Evolutionary conservation across 2,113 vertebrate genomes (phyloP), one percentile per base, ranked within the genome.

Genomic region (Heptranchias perlo): DNA sequence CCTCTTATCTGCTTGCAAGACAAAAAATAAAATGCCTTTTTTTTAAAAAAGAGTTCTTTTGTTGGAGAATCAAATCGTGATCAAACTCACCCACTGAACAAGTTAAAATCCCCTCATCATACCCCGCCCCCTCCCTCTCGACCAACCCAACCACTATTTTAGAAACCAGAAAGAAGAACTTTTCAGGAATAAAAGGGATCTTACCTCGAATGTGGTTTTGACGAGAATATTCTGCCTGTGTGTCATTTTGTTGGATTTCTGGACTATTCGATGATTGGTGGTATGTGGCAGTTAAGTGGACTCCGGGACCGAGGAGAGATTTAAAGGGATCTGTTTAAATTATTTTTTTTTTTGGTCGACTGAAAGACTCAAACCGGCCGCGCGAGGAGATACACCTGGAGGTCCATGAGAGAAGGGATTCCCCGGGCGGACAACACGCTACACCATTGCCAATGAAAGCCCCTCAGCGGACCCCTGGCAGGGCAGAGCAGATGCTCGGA

Each of bases 401-500:
- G n/a, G 76, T 14, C 13, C 76, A n/a, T n/a, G 35, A 39, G 76
- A 78, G 76, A 78, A 31, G 76, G 76, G 65, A n/a, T n/a, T n/a
- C n/a, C n/a, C n/a, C n/a, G n/a, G n/a, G n/a, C n/a, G n/a, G n/a
- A n/a, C n/a, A n/a, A n/a, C n/a, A n/a, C n/a, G n/a, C n/a, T n/a
- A 78, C 28, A 67, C 23, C 87, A 23, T 2, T 1, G 54, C 54
- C 6, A 25, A 98, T 98, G 98, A 98, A 98, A 96, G 97, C 98
- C 96, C 97, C 98, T 0, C 98, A 97, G 96, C 98, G 97, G 97
- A 98, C 97, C 96, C 97, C 97, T 96, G 98, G 98, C 62, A 97
- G 97, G 87, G 98, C 98, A 14, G 98, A 98, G 97, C 98, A 98
- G 97, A 98, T 98, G 97, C 97, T 98, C 96, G 98, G 98, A 96